Evolutionary conservation across 2,113 vertebrate species (phyloP), one percentile per base, ranked within the genome.

Genomic region (Colius striatus): DNA sequence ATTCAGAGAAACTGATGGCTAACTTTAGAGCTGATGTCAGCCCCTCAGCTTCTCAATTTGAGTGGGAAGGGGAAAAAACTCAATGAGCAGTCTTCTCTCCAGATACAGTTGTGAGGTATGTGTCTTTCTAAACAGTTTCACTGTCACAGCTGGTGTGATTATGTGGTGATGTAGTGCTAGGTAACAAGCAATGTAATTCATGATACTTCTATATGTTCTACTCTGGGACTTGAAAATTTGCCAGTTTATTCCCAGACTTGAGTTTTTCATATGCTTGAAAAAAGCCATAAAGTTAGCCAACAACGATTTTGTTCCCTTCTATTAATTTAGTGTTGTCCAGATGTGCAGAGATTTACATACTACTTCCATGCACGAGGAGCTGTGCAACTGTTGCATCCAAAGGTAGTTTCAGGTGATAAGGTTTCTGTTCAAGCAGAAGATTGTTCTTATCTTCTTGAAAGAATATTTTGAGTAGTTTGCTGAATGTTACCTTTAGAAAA

Each of bases 261-360:
- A 65, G 20, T 63, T 84, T 94, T 95, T 84, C n/a, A 13, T 10
- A 15, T 89, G 47, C 57, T 78, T 94, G 53, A 30, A 82, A 82
- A 96, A 87, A 84, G 51, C 34, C 70, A 57, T n/a, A 60, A 22
- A 79, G 29, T 91, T 91, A 70, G 55, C 54, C 93, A 91, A 43
- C n/a, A 68, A 32, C 60, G 26, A 36, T 82, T 88, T 93, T 7
- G 10, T 96, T 90, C 6, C 86, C 87, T 92, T 79, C 66, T 79
- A 2, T 58, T 77, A 84, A 34, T 55, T 84, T 85, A 68, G 36
- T 58, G 47, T 23, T 90, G 63, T 93, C 75, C 85, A 93, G 75
- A 71, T 94, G 72, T 86, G 51, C 48, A 84, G 58, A 90, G 47
- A 60, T 74, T 77, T 89, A 26, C 71, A 62, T 88, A 19, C 16